These are phyloP conservation scores for Eciton burchellii DNA, from an alignment of 1,140 invertebrate species.

Conservation along the genomic window DNA sequence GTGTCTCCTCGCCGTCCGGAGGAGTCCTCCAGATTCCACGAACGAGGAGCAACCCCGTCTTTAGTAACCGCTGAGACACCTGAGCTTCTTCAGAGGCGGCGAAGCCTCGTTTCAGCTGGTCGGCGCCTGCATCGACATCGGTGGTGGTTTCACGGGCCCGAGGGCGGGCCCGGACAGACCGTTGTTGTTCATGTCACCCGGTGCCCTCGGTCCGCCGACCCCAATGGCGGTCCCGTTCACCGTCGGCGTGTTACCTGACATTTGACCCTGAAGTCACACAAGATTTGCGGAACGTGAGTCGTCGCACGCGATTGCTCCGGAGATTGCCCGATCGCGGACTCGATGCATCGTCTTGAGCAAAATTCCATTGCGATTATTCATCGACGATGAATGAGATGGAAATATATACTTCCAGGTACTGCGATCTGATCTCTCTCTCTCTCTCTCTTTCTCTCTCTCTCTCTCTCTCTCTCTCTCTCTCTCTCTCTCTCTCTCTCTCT, in stretches of 20 bases:
- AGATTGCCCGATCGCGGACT: neutral
- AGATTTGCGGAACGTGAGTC: slow-evolving; percentile 27
- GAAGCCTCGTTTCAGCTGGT: slow-evolving; percentile 85
- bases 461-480: too few relatives aligned
- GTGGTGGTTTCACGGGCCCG: slow-evolving; percentile 83
- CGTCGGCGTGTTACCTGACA: slow-evolving; percentile 80
- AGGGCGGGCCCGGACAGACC: slow-evolving; percentile 83
- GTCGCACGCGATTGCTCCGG: neutral
- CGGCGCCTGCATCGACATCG: slow-evolving; percentile 84
- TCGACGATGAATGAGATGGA: too few relatives aligned
- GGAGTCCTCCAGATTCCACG: slow-evolving; percentile 14
- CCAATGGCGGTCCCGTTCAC: slow-evolving; percentile 82
- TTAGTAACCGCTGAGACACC: slow-evolving; percentile 84
- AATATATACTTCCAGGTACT: too few relatives aligned
- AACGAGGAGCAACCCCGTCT: slow-evolving; percentile 44
- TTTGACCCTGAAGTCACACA: slow-evolving; percentile 81
- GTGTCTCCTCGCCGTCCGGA: slow-evolving; percentile 13
- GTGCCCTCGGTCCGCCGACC: slow-evolving; percentile 80
- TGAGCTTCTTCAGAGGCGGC: slow-evolving; percentile 83
- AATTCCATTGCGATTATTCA: too few relatives aligned
- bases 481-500: too few relatives aligned
- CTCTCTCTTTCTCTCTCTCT: too few relatives aligned
- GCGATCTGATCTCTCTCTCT: too few relatives aligned
- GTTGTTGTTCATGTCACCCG: slow-evolving; percentile 85
- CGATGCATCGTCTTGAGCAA: too few relatives aligned